Evolutionary conservation across 2,113 vertebrate genomes (phyloP), one percentile per base, ranked within the genome.

Genomic region (Oostethus manadensis): DNA sequence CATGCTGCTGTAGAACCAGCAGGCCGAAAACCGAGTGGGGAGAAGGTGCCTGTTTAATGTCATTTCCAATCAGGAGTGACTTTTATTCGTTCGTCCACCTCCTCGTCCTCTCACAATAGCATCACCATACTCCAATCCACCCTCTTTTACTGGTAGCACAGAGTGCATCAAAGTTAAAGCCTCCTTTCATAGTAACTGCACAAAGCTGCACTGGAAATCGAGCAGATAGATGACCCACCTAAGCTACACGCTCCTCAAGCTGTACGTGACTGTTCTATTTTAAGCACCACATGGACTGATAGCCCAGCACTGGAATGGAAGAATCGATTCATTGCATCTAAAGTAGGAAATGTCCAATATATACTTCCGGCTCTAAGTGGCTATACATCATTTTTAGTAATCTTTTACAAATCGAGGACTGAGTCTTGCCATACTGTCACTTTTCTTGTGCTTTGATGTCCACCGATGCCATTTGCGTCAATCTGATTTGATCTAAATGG

Each of bases 261-360:
- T 71, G 68, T 81, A 80, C 68, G 62, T 78, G 66, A 71, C 71
- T 67, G 77, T 78, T 81, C 86, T 88, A 88, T 88, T 88, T 87
- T 87, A 87, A 85, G 84, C 81, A 43, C 67, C 43, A 74, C 51
- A 66, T 50, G 62, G 80, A 84, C 81, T 71, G 76, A 84, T 79
- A 78, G 78, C 81, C 66, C 80, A 49, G 83, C 79, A 53, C 76
- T 78, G 78, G 80, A 83, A 79, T 69, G 46, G 68, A 46, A 71
- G 73, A 67, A 87, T 86, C 82, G 73, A 87, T 87, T 82, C 79
- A 80, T 78, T 73, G 83, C 82, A 82, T 87, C 84, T 84, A 87
- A 87, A 88, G 83, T 84, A 83, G 80, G 86, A 86, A 86, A 73
- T 70, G 76, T 81, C 76, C 82, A 70, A 78, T 79, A 76, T 72